These are phyloP conservation scores for Ferrisia virgata DNA, from an alignment of 2,888 invertebrate genomes.

Conservation along the genomic window DNA sequence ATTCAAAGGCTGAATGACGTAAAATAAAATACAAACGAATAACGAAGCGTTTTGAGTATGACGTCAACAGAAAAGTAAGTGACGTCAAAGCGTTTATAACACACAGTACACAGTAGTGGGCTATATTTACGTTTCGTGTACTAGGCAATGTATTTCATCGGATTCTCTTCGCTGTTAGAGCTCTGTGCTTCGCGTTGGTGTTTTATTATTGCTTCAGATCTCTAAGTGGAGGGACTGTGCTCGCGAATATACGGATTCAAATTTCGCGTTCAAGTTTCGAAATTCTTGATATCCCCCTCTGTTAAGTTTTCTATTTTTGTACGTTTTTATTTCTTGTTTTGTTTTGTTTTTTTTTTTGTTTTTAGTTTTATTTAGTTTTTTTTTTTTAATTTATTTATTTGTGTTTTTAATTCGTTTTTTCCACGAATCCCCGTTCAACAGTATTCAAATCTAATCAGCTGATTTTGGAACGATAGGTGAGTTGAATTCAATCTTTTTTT, in stretches of 20 bases:
- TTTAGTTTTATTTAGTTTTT: background rate
- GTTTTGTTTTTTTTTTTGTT: background rate
- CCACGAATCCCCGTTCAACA: background rate
- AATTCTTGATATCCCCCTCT: constrained; percentile 13
- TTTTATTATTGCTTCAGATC: constrained; percentile 29
- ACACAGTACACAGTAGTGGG: constrained; percentile 24
- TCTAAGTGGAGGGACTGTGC: constrained; percentile 30
- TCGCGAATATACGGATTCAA: constrained; percentile 27
- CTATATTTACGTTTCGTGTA: constrained; percentile 44
- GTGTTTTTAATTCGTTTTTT: background rate
- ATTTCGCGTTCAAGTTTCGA: constrained; percentile 20
- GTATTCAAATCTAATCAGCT: background rate
- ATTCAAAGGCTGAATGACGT: constrained; percentile 24
- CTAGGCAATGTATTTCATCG: constrained; percentile 37
- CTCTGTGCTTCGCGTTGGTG: background rate
- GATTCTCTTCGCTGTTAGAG: constrained; percentile 11
- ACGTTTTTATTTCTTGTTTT: constrained; percentile 34
- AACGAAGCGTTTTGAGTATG: constrained; percentile 36
- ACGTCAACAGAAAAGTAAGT: constrained; percentile 33
- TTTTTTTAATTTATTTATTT: background rate
- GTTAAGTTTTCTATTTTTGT: constrained; percentile 24
- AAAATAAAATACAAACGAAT: constrained; percentile 42
- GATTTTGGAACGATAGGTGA: background rate
- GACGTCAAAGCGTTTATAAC: constrained; percentile 34
- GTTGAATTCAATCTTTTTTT: constrained; percentile 5